Percentiles rank a stretch among this genome's conserved stretches.
phyloP scores from a whole-genome alignment of 2,888 invertebrate genomes.

The Agonopterix subpropinquella region DNA sequence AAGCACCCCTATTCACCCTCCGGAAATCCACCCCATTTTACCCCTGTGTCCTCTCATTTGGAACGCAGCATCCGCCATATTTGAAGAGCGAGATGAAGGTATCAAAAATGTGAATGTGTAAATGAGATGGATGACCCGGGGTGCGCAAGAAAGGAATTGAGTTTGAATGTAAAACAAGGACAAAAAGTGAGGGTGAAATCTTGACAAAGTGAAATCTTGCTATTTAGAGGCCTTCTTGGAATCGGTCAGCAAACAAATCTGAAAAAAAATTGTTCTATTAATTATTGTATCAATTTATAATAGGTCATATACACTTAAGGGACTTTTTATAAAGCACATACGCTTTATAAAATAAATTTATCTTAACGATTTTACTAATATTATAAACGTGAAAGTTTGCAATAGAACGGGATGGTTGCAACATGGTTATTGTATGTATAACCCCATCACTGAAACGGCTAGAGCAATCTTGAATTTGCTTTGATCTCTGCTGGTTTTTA shows the following conservation, averaged over 20 bases:
- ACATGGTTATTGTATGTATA: too few relatives aligned
- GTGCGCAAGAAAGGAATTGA: slow-evolving; percentile 28
- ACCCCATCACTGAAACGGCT: too few relatives aligned
- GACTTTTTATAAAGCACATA: too few relatives aligned
- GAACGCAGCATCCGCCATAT: slow-evolving; percentile 65
- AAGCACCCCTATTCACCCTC: slow-evolving; percentile 47
- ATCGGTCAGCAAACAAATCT: slow-evolving; percentile 1
- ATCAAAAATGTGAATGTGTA: slow-evolving; percentile 7
- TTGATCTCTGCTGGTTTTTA: too few relatives aligned
- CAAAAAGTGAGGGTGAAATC: slow-evolving; percentile 34
- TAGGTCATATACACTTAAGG: too few relatives aligned
- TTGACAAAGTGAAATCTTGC: slow-evolving; percentile 26
- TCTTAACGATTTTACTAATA: too few relatives aligned
- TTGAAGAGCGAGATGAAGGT: slow-evolving; percentile 26
- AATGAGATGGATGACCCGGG: slow-evolving; percentile 28
- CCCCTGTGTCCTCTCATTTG: slow-evolving; percentile 28
- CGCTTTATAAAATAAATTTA: too few relatives aligned
- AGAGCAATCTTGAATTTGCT: too few relatives aligned
- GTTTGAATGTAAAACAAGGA: slow-evolving; percentile 47
- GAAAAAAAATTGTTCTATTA: not conserved
- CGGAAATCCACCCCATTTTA: slow-evolving; percentile 38
- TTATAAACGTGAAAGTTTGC: too few relatives aligned
- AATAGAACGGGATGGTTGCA: too few relatives aligned
- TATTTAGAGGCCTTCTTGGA: slow-evolving; percentile 9
- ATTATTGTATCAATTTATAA: too few relatives aligned